Percentiles rank a stretch among this genome's conserved stretches.
Conservation (phyloP, 53 echinoderm and acorn worm species). For the Glandiceps talaboti region DNA sequence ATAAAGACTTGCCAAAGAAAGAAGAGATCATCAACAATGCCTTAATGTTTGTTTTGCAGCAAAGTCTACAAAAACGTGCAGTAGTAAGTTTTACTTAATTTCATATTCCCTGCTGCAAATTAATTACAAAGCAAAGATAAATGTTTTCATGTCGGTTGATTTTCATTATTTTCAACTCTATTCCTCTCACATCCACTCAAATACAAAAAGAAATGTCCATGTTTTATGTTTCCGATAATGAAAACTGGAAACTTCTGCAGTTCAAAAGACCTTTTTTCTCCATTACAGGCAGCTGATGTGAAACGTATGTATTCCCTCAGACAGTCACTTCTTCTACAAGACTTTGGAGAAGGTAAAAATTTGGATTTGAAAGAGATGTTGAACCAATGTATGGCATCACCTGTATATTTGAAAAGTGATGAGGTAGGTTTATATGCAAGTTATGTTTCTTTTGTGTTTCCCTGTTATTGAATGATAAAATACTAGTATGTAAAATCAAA, state of each 20-base stretch:
- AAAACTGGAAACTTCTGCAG: no score
- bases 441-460: not conserved
- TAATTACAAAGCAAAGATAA: no score
- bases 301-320: constrained; percentile 57
- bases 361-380: constrained; percentile 44
- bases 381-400: constrained; percentile 57
- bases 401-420: constrained; percentile 56
- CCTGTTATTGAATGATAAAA: not conserved
- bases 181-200: no score
- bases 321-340: constrained; percentile 36
- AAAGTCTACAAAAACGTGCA: no score
- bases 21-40: constrained; percentile 62
- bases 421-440: constrained; percentile 35
- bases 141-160: no score
- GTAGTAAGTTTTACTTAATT: no score
- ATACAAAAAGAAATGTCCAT: no score
- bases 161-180: no score
- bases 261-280: no score
- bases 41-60: constrained; percentile 41
- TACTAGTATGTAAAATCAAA: no score
- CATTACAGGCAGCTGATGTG: constrained; percentile 41
- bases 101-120: no score
- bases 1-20: constrained; percentile 24
- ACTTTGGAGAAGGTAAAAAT: constrained; percentile 57
- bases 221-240: no score